Conservation (phyloP, 2,888 invertebrate genomes). For the Tholera decimalis region DNA sequence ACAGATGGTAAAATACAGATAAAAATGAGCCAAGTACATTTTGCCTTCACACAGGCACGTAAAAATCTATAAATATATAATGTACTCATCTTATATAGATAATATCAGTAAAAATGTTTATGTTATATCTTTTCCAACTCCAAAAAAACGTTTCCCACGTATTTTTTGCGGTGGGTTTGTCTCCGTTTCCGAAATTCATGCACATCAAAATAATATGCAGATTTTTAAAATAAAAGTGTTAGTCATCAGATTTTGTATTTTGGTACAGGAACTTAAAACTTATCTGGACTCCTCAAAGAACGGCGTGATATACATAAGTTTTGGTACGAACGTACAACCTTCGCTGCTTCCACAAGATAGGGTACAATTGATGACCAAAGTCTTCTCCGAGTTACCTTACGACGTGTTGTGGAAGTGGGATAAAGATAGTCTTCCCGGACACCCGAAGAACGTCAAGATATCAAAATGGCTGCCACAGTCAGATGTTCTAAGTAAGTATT, state of each 20-base stretch:
- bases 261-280: conserved; percentile 77
- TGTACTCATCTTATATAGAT: no score
- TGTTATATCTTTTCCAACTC: no score
- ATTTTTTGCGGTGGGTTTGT: no score
- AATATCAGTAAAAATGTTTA: no score
- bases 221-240: neutral
- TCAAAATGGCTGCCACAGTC: conserved; percentile 81
- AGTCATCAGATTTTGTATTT: neutral
- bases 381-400: conserved; percentile 77
- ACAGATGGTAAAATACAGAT: no score
- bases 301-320: conserved; percentile 85
- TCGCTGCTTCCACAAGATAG: conserved; percentile 73
- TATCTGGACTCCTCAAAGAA: conserved; percentile 79
- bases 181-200: neutral
- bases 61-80: no score
- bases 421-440: conserved; percentile 62
- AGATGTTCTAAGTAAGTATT: conserved; percentile 81
- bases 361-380: conserved; percentile 71
- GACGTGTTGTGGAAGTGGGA: conserved; percentile 83
- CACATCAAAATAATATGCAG: neutral
- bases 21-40: no score
- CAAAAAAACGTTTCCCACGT: no score
- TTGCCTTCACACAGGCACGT: no score
- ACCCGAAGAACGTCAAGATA: conserved; percentile 70
- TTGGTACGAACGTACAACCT: conserved; percentile 82